Base-by-base conservation (phyloP, 2,113 vertebrate genomes). In the Cryptomyrus ogoouensis region DNA sequence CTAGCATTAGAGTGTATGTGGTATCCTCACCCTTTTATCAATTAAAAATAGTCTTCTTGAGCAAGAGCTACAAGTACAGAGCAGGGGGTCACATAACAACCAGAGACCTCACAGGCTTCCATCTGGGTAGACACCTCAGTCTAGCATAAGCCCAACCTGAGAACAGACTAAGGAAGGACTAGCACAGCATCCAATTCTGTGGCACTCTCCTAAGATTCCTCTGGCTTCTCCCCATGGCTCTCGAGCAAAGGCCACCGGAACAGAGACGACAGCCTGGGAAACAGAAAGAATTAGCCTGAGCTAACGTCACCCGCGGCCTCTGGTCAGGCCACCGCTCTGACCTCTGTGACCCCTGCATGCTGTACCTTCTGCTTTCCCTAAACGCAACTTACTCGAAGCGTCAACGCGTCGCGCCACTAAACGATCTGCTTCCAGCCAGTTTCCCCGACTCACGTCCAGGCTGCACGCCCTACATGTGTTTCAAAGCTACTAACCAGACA, bases 361-460 rank as follows among this genome's bases (percentile, higher is more conserved):
- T 96, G 95, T 97, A 96, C 95, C 95, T 95, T 97, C 96, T 98
- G 98, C 96, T 98, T 97, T 98, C 97, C 98, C 98, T 98, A 99
- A 99, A 98, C 99, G 98, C 98, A 99, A 99, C 98, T 99, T 99
- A 98, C 97, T 99, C 98, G 97, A 97, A 98, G 98, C 97, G 97
- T 97, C 96, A 96, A 96, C 95, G 97, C 96, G 96, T 95, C 94
- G 95, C 94, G 96, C 94, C 97, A 94, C 95, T 96, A 92, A 94
- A 95, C 94, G 95, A 96, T 95, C 96, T 96, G 96, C 97, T 96
- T 94, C 96, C 96, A 96, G 97, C 96, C 95, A 96, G 95, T 95
- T 95, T 84, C 96, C 95, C 93, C 94, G 96, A 98, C 94, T 95
- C 97, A 97, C 97, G 97, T 96, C 97, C 97, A 98, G 97, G 98